Evolutionary conservation across 2,113 vertebrate species (phyloP).

Genomic region (Misgurnus mizolepis): DNA sequence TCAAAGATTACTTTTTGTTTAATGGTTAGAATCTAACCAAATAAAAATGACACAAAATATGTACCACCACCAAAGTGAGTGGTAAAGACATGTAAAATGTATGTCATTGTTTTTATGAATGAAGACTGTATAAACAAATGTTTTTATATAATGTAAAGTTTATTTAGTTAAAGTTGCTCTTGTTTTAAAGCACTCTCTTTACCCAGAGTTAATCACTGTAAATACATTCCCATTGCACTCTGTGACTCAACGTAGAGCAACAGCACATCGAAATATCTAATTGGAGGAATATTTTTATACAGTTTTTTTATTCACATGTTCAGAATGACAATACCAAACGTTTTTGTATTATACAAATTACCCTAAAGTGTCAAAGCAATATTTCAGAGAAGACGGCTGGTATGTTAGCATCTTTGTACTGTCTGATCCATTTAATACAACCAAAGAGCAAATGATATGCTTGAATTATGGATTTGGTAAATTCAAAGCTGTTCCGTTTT

Average conservation of each 20-base stretch:
- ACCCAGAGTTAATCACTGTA: constrained; percentile 45
- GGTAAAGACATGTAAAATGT: constrained; percentile 62
- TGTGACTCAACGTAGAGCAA: constrained; percentile 62
- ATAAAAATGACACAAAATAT: constrained; percentile 59
- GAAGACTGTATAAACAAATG: constrained; percentile 21
- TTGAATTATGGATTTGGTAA: constrained; percentile 21
- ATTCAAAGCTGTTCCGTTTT: constrained; percentile 21
- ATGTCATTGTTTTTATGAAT: constrained; percentile 55
- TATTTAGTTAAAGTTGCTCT: constrained; percentile 39
- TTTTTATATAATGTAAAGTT: constrained; percentile 38
- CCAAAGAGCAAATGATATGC: constrained; percentile 45
- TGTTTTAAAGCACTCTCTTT: constrained; percentile 58
- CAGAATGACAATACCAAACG: constrained; percentile 51
- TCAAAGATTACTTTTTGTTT: constrained; percentile 53
- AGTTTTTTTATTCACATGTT: constrained; percentile 48
- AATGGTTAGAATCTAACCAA: constrained; percentile 65
- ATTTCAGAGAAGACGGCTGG: constrained; percentile 49
- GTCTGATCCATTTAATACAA: constrained; percentile 15
- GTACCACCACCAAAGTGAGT: constrained; percentile 58
- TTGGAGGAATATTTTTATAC: constrained; percentile 71
- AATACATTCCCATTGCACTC: constrained; percentile 64
- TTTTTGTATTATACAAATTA: constrained; percentile 56
- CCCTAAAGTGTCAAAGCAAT: constrained; percentile 69
- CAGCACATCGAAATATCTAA: constrained; percentile 69
- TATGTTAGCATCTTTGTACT: not conserved